Base-by-base conservation (phyloP, 2,113 vertebrate genomes). In the Zingel zingel region DNA sequence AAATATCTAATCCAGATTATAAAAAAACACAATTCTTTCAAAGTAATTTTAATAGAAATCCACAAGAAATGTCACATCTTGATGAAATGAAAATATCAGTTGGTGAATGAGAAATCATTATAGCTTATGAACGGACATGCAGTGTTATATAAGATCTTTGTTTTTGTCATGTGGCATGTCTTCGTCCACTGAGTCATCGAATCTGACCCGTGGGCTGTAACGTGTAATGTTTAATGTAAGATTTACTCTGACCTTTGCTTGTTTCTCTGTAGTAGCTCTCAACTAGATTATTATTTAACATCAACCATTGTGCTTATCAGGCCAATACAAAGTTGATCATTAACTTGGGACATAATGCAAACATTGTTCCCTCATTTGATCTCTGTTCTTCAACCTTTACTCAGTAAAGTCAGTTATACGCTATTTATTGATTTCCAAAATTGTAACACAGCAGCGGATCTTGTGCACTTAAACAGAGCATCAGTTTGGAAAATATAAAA, bases 1-100 rank as follows among this genome's bases (percentile, higher is more conserved):
- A 87, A 61, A 75, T 58, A 33, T 66, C 62, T 91, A 91, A 94
- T 92, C 92, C 88, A 79, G 87, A 88, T 91, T 89, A 88, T 6
- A 53, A 57, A 13, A 39, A 11, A 11, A 43, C 39, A 33, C 66
- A 86, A 77, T 83, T 62, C 59, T 75, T 74, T 78, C 16, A 73
- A 88, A 79, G 68, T 85, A 16, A 54, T 64, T 82, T 81, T 23
- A 77, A 59, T 19, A 63, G 62, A 66, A 66, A 81, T 43, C n/a
- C 45, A 70, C 71, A 43, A 25, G 21, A 30, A 18, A 65, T 15
- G 63, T 80, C 14, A 51, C 12, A 23, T 65, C 27, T 65, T 47
- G 67, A 18, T 27, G 1, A 67, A 56, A 77, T 78, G 3, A 27
- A 45, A 75, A 36, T 50, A 73, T 77, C 18, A 51, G 4, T 23